phyloP scores from a whole-genome alignment of 2,888 invertebrate genomes.

The Ceramica pisi region DNA sequence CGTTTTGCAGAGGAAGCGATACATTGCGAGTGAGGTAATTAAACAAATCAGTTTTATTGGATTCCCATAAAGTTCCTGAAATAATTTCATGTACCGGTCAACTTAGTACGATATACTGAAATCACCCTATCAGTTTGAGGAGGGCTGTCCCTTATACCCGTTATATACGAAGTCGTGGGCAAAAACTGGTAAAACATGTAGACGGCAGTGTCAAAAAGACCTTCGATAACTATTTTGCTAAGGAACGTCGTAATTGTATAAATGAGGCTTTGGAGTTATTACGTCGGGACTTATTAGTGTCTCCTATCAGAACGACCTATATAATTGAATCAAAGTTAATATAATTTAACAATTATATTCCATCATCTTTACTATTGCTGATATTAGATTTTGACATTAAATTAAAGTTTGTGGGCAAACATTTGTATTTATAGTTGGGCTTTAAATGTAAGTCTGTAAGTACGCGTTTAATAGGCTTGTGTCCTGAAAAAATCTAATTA shows the following conservation, averaged over 20 bases:
- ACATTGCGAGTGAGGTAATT: no score
- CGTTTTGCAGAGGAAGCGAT: no score
- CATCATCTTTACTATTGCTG: slow-evolving; percentile 13
- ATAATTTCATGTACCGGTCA: no score
- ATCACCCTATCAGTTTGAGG: no score
- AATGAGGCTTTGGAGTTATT: slow-evolving; percentile 48
- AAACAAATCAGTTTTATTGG: no score
- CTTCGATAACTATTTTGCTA: slow-evolving; percentile 1
- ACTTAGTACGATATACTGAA: no score
- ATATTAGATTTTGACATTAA: slow-evolving; percentile 6
- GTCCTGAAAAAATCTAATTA: no score
- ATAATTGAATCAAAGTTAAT: slow-evolving; percentile 63
- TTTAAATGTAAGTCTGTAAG: not conserved
- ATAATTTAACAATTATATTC: slow-evolving; percentile 52
- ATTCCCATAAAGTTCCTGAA: no score
- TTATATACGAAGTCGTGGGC: no score
- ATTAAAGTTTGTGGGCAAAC: not conserved
- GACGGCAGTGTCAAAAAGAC: not conserved
- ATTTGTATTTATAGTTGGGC: not conserved
- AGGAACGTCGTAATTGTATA: slow-evolving; percentile 34
- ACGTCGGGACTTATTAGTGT: slow-evolving; percentile 53
- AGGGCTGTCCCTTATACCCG: no score
- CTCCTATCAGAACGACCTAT: slow-evolving; percentile 52
- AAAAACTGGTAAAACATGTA: no score
- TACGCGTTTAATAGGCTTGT: no score